Conservation (phyloP, 2,113 vertebrate species). For the Actenoides lindsayi region DNA sequence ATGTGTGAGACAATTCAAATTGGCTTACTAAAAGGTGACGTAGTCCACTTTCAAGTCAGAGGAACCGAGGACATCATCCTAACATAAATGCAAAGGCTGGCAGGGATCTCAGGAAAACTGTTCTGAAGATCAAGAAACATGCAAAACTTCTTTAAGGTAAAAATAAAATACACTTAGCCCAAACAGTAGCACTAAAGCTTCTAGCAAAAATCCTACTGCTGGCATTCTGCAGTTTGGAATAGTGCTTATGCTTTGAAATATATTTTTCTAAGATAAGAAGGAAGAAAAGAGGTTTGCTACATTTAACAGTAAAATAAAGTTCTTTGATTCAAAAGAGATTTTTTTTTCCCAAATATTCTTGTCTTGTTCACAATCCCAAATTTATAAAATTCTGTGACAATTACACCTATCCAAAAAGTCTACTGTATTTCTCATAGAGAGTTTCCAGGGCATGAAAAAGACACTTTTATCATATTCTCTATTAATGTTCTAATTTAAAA, state of each 20-base stretch:
- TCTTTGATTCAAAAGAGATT: background rate
- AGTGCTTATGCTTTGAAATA: background rate
- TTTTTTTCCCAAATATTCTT: background rate
- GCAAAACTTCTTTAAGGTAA: background rate
- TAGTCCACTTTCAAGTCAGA: background rate
- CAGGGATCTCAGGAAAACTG: background rate
- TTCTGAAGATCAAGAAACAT: background rate
- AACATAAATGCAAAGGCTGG: background rate
- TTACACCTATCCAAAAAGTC: background rate
- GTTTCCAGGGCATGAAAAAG: background rate
- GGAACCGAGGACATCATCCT: background rate
- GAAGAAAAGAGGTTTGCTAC: background rate
- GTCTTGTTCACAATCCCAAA: background rate
- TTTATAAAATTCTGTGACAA: background rate
- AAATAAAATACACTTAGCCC: background rate
- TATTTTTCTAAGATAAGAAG: background rate
- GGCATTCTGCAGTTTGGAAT: background rate
- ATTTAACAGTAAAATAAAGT: background rate
- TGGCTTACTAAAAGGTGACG: background rate
- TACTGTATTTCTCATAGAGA: background rate
- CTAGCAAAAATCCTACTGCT: background rate
- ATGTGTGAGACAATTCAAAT: background rate
- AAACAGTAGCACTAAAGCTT: background rate
- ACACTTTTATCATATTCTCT: background rate
- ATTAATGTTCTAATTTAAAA: background rate